Evolutionary conservation across 2,797 vertebrate genomes (phyloP), one percentile per base, ranked within the genome.

Genomic region (Babyrousa celebensis): DNA sequence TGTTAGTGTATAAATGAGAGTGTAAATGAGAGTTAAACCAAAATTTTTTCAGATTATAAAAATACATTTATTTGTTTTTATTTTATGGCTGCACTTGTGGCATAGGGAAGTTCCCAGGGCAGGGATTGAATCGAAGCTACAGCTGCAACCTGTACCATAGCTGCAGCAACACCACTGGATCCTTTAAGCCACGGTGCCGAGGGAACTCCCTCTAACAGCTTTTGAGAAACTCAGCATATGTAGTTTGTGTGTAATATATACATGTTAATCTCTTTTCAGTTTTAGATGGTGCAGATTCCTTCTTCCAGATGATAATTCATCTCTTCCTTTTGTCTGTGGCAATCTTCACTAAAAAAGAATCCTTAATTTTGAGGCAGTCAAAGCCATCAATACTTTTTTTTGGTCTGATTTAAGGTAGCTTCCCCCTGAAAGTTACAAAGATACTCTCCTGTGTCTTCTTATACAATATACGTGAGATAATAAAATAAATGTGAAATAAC

Each of bases 241-340:
- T 62, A 56, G 9, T 75, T 29, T 68, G 16, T 8, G 25, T 20
- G 29, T 56, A 52, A 77, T 74, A 65, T 9, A 54, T 56, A 77
- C 52, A 15, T 70, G 29, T 52, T 27, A 85, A 21, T 85, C 10
- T 79, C 23, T 32, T 72, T 20, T 84, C 27, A 58, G n/a, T 89
- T 85, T 89, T 79, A 88, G 79, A 85, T 89, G 8, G 36, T 71
- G 15, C 5, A 85, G 23, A n/a, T 89, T 48, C 71, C 32, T 88
- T 85, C 77, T 40, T 95, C 27, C 12, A 72, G 74, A 58, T 93
- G n/a, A 74, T 43, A 48, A 16, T 95, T 95, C 8, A 32, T 95
- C 77, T 92, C 25, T 87, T 92, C 62, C 15, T 8, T 83, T 82
- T 74, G 56, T 12, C 10, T 54, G 8, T 82, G 77, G 60, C 21